Evolutionary conservation across 2,888 invertebrate genomes (phyloP).

Genomic region (Leptopterna dolabrata): DNA sequence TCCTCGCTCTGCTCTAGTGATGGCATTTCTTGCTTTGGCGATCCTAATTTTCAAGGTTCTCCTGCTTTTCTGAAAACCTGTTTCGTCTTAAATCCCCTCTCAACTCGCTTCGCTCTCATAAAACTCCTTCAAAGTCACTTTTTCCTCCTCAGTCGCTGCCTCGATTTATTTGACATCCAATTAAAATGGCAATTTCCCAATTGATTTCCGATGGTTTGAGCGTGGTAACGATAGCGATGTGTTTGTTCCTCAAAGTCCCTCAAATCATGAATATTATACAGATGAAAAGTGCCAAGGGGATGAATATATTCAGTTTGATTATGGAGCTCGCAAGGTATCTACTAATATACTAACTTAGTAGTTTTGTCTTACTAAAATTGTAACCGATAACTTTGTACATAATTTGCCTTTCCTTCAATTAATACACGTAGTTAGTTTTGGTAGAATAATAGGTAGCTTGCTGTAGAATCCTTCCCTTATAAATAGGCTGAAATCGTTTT

Average conservation of each 20-base stretch:
- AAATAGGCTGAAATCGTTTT: not conserved
- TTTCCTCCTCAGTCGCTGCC: not conserved
- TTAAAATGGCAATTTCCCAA: constrained; percentile 63
- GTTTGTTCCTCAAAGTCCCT: constrained; percentile 83
- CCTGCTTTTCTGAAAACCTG: constrained; percentile 35
- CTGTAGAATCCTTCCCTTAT: not conserved
- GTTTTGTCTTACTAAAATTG: not conserved
- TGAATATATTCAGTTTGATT: constrained; percentile 74
- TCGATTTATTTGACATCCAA: not conserved
- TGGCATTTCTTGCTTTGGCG: constrained; percentile 46
- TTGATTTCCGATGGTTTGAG: constrained; percentile 73
- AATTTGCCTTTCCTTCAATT: constrained; percentile 49
- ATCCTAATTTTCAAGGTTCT: constrained; percentile 52
- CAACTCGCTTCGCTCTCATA: too few relatives aligned
- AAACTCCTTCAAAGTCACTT: not conserved
- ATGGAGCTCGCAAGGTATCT: constrained; percentile 78
- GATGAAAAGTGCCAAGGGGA: constrained; percentile 77
- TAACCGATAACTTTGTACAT: not conserved
- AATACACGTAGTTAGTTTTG: not conserved
- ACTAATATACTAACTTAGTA: constrained; percentile 60
- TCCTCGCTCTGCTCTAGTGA: constrained; percentile 12
- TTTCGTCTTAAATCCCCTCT: not conserved
- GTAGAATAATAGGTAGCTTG: not conserved
- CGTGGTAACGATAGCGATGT: constrained; percentile 80
- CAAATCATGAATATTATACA: constrained; percentile 79